Conservation (phyloP, 2,113 vertebrate genomes). For the Rhinoptilus africanus region DNA sequence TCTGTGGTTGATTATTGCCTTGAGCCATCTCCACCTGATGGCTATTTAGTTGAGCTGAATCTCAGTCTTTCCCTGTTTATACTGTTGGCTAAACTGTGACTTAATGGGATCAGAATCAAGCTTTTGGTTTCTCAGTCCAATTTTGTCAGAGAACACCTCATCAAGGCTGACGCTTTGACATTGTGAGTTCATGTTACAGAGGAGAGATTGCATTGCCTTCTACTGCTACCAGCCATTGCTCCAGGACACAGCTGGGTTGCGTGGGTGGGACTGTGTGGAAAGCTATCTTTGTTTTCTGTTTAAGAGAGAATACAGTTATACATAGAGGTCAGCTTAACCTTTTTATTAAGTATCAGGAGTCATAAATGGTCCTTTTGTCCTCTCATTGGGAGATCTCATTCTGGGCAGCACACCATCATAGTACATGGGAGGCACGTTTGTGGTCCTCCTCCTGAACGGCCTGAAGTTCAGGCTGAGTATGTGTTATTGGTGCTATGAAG, state of each 20-base stretch:
- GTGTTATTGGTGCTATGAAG: background rate
- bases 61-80: background rate
- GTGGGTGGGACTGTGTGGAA: background rate
- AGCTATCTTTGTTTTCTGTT: background rate
- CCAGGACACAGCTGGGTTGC: rapidly evolving
- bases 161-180: background rate
- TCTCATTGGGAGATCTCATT: background rate
- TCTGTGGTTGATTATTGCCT: background rate
- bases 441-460: background rate
- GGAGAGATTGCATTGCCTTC: background rate
- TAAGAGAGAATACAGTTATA: background rate
- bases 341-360: background rate
- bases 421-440: background rate
- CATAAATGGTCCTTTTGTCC: background rate
- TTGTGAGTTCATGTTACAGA: background rate
- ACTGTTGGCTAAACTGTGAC: background rate
- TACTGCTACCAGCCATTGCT: background rate
- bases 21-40: rapidly evolving
- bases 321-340: background rate
- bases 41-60: background rate
- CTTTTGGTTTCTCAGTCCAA: background rate
- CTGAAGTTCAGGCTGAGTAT: background rate
- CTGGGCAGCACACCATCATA: background rate
- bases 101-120: background rate
- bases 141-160: background rate